Base-by-base conservation (phyloP, 2,797 vertebrate species). In the Setipinna tenuifilis region DNA sequence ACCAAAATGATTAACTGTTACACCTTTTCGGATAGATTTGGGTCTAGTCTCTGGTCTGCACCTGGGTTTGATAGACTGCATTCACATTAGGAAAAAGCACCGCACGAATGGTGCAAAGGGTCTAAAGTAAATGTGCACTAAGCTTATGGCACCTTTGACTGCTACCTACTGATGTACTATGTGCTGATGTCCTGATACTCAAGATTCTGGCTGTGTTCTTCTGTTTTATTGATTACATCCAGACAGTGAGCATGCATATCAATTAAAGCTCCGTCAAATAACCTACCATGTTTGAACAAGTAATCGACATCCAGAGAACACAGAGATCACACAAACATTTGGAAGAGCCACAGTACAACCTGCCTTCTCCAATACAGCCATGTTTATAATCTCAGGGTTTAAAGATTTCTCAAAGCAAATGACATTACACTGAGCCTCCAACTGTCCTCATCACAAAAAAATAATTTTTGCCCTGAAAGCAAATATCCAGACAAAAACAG, bases 301-400 rank as follows among this genome's bases (percentile, higher is more conserved):
- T 78, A 17, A 44, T 78, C 41, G 17, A 78, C 71, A 7, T 6
- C 17, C 71, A 41, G 17, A 44, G 6, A 21, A 44, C 19, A 78
- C 71, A 31, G 68, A 71, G 28, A 75, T 78, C 71, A 78, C 71
- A 78, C 71, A 78, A 31, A 78, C 17, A 44, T 78, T 35, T 44
- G 35, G 5, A 41, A 21, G 17, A 31, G 5, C 19, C 31, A 78
- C 28, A 41, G 68, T 14, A 75, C 5, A 75, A 16, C 16, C 71
- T 9, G 31, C 19, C 44, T 21, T 44, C 71, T 41, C 17, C 6
- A 17, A 78, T 44, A 21, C 2, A 41, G 71, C 71, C 44, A 78
- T n/a, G 17, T 0, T 75, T 17, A 35, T 16, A 17, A 44, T 41
- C 71, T 44, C 31, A 41, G 71, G 31, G 71, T 17, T 35, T 44